Evolutionary conservation across 2,113 vertebrate species (phyloP), one percentile per base, ranked within the genome.

Genomic region (Cinclus mexicanus): DNA sequence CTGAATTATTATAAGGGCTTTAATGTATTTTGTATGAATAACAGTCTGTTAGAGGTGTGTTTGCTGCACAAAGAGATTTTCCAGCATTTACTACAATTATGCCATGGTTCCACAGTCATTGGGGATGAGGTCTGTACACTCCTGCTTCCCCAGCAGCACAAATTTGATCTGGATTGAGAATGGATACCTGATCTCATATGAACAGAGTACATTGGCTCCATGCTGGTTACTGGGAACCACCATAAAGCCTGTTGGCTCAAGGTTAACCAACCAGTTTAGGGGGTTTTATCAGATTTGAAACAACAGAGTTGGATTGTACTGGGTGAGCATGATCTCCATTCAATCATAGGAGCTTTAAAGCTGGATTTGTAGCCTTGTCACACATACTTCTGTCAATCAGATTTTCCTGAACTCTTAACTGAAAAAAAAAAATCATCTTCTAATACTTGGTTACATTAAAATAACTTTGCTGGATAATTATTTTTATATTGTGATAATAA

Each of bases 401-500:
- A 56, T 88, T 72, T 78, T 87, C 41, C 44, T 84, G 46, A 71
- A 64, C 23, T 81, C 41, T 84, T 71, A 91, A 78, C 49, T 89
- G 29, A 60, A 92, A 86, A 63, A 37, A 37, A 86, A 56, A 87
- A 74, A 46, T 39, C 2, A 41, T 89, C 60, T 68, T 91, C 39
- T 81, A 63, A 64, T 72, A 72, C 24, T 70, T 77, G 26, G 60
- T 81, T 89, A 46, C n/a, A 75, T 91, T 84, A 85, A 92, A 93
- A 91, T 84, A 59, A 87, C 79, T 84, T 75, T 82, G 7, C 61
- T 79, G 61, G 17, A 14, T 91, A 79, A 65, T 89, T 95, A 57
- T 85, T 94, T 92, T 97, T 56, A 83, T 92, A 83, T 84, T 28
- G 14, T 85, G 93, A 87, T 95, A 91, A 60, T 41, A 56, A 93